Evolutionary conservation across 2,113 vertebrate species (phyloP).

Genomic region (Oryzias javanicus): DNA sequence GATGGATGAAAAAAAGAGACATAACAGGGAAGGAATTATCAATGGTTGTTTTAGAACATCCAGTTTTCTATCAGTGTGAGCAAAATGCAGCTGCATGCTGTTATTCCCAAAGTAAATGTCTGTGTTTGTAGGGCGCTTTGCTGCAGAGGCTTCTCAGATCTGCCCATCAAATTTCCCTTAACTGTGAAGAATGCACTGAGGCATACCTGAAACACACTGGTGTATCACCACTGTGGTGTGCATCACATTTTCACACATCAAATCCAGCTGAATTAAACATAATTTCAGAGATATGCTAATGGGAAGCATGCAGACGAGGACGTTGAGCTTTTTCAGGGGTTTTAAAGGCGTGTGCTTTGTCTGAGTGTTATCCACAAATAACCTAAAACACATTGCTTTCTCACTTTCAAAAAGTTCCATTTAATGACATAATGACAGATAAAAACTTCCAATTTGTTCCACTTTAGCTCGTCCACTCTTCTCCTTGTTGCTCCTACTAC

Average conservation of each 20-base stretch:
- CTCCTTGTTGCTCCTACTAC: constrained; percentile 27
- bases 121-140: too few species aligned
- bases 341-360: constrained; percentile 8
- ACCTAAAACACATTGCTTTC: constrained; percentile 40
- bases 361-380: constrained; percentile 30
- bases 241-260: constrained; percentile 17
- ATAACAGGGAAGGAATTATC: constrained; percentile 17
- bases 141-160: constrained; percentile 2
- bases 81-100: constrained; percentile 23
- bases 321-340: constrained; percentile 22
- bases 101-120: constrained; percentile 36
- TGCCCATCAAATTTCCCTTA: constrained; percentile 22
- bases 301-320: background rate
- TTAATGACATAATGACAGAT: constrained; percentile 54
- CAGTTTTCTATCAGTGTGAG: background rate
- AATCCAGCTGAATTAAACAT: constrained; percentile 44
- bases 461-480: constrained; percentile 18
- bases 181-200: constrained; percentile 11
- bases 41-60: constrained; percentile 16
- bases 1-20: background rate
- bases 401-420: constrained; percentile 40
- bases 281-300: constrained; percentile 21
- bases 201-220: constrained; percentile 18
- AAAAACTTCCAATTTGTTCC: constrained; percentile 23
- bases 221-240: background rate